A percentile compares a stretch with the other conserved stretches of the same genome.
Evolutionary conservation across 2,888 invertebrate genomes (phyloP).

Genomic region (Brenthis ino): DNA sequence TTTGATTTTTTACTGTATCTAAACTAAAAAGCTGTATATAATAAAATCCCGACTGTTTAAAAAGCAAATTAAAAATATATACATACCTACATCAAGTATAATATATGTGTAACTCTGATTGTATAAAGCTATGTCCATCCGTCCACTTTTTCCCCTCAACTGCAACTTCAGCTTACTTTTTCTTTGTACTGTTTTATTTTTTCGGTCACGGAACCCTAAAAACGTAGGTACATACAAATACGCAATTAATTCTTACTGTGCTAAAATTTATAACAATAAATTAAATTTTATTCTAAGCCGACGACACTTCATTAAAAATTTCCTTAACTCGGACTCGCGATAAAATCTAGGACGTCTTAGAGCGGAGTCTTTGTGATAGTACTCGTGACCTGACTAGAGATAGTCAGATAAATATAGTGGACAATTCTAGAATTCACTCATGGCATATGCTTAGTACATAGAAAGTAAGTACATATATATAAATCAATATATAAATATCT

Average conservation of each 20-base stretch:
- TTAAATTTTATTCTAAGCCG: constrained; percentile 1
- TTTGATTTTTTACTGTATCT: too few relatives aligned
- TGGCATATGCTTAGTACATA: background rate
- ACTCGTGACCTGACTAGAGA: constrained; percentile 53
- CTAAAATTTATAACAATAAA: background rate
- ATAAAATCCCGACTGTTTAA: too few relatives aligned
- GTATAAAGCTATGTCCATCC: too few relatives aligned
- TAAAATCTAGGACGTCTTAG: constrained; percentile 51
- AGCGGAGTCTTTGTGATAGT: constrained; percentile 49
- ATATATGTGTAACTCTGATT: too few relatives aligned
- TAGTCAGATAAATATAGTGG: constrained; percentile 37
- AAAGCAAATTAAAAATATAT: too few relatives aligned
- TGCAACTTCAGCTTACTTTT: too few relatives aligned
- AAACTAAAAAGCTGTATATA: too few relatives aligned
- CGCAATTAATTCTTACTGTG: background rate
- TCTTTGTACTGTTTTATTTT: too few relatives aligned
- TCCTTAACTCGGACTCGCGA: constrained; percentile 44
- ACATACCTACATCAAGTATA: too few relatives aligned
- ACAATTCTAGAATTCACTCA: constrained; percentile 13
- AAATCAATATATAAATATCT: too few relatives aligned
- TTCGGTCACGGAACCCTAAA: background rate
- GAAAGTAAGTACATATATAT: too few relatives aligned
- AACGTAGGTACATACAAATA: background rate
- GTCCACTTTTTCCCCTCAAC: too few relatives aligned
- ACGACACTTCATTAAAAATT: constrained; percentile 46